Conservation (phyloP, 2,113 vertebrate genomes). For the Silurus asotus region DNA sequence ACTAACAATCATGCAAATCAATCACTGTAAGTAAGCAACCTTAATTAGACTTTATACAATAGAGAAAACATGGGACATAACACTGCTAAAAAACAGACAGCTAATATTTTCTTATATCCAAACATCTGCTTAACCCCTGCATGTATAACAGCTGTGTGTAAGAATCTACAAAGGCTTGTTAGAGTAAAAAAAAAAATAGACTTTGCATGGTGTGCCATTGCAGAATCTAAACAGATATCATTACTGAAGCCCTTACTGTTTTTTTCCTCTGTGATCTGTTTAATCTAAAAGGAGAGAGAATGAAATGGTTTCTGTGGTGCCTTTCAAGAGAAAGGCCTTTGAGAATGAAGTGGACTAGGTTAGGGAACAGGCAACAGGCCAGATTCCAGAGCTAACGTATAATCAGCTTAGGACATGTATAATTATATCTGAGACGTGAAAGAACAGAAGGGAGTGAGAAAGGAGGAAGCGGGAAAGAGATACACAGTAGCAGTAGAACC, state of each 20-base stretch:
- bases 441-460: slow-evolving; percentile 71
- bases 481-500: slow-evolving; percentile 78
- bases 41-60: neutral
- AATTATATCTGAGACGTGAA: slow-evolving; percentile 81
- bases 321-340: slow-evolving; percentile 72
- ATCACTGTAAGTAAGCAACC: neutral
- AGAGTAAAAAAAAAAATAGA: slow-evolving; percentile 44
- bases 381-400: slow-evolving; percentile 86
- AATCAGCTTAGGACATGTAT: slow-evolving; percentile 85
- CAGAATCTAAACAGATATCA: slow-evolving; percentile 58
- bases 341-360: slow-evolving; percentile 58
- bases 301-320: slow-evolving; percentile 58
- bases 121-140: slow-evolving; percentile 27
- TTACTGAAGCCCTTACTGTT: slow-evolving; percentile 40
- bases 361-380: slow-evolving; percentile 64
- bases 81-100: neutral
- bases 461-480: slow-evolving; percentile 53
- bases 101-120: slow-evolving; percentile 52
- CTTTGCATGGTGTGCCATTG: slow-evolving; percentile 39
- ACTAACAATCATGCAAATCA: neutral
- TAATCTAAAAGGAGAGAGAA: slow-evolving; percentile 41
- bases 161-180: slow-evolving; percentile 41
- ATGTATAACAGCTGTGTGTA: slow-evolving; percentile 44
- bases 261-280: slow-evolving; percentile 42
- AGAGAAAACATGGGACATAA: neutral